Percentiles rank a stretch among this genome's conserved stretches.
Conservation (phyloP, 1,140 invertebrate species). For the Trypoxylus dichotomus region DNA sequence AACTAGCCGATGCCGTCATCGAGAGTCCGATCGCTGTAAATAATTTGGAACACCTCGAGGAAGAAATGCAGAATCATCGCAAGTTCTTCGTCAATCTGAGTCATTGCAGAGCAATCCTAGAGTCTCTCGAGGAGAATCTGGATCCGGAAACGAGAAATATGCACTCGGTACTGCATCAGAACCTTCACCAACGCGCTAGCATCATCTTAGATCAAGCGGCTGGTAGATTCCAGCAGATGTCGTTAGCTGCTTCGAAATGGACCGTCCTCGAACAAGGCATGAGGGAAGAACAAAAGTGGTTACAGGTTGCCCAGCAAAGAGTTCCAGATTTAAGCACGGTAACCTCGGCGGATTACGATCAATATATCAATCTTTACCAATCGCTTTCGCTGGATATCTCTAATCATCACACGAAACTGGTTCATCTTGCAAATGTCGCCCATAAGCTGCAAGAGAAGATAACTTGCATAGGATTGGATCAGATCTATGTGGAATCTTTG, state of each 20-base stretch:
- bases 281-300: constrained; percentile 79
- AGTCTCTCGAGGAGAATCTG: constrained; percentile 80
- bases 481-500: constrained; percentile 68
- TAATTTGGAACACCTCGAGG: constrained; percentile 74
- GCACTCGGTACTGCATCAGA: constrained; percentile 73
- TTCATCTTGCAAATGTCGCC: constrained; percentile 71
- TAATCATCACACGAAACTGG: constrained; percentile 74
- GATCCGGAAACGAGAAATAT: constrained; percentile 75
- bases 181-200: constrained; percentile 72
- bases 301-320: constrained; percentile 76
- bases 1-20: constrained; percentile 76
- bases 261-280: constrained; percentile 77
- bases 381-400: constrained; percentile 74
- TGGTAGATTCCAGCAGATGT: constrained; percentile 76
- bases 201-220: constrained; percentile 77
- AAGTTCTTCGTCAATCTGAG: constrained; percentile 87
- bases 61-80: constrained; percentile 85
- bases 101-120: constrained; percentile 79
- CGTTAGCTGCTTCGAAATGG: constrained; percentile 80
- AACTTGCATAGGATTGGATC: constrained; percentile 70
- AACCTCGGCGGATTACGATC: constrained; percentile 77
- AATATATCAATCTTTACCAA: constrained; percentile 82
- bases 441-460: constrained; percentile 73
- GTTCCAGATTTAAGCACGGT: constrained; percentile 77
- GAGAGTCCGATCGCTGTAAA: constrained; percentile 73